Base-by-base conservation (phyloP, 1,140 invertebrate genomes). In the Apolygus lucorum region DNA sequence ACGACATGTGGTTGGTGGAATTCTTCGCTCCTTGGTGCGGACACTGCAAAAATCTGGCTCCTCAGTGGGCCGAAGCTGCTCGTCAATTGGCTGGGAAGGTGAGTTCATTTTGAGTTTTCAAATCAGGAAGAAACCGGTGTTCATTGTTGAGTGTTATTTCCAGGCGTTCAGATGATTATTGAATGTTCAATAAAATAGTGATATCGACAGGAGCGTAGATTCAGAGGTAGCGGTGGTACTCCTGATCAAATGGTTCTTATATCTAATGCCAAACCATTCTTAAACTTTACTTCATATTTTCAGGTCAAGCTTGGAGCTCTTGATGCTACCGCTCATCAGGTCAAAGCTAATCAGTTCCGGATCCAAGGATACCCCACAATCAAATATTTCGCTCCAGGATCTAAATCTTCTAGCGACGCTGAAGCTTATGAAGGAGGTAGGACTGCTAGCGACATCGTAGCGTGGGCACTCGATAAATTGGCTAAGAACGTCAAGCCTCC, bases 291-390 rank as follows among this genome's bases (percentile, higher is more conserved):
- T 17, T 4, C 34, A n/a, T 42, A 4, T 42, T 42, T 42, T 17
- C 73, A 87, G 82, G 84, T 97, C 1, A 98, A 98, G 83, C 78
- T 99, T 21, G 97, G 96, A 70, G 95, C 96, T 49, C 76, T 99
- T 0, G 98, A 99, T 84, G 96, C 97, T 0, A 99, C 97, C 13
- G 92, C 92, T 0, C 86, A 99, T 79, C 86, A 86, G 71, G 76
- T 82, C 2, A 94, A 92, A 81, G 92, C 90, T 0, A 81, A 82
- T 68, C 81, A 89, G 74, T 94, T 90, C 77, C 84, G 85, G 72
- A 87, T 99, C 34, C 86, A 89, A 75, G 96, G 97, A 0, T 99
- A 96, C 81, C 97, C 97, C 11, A 98, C 96, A 8, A 99, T 99
- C 71, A 99, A 99, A 81, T 88, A 89, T 78, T 99, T 99, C 82